Evolutionary conservation across 2,113 vertebrate species (phyloP), one percentile per base, ranked within the genome.

Genomic region (Megaleporinus macrocephalus): DNA sequence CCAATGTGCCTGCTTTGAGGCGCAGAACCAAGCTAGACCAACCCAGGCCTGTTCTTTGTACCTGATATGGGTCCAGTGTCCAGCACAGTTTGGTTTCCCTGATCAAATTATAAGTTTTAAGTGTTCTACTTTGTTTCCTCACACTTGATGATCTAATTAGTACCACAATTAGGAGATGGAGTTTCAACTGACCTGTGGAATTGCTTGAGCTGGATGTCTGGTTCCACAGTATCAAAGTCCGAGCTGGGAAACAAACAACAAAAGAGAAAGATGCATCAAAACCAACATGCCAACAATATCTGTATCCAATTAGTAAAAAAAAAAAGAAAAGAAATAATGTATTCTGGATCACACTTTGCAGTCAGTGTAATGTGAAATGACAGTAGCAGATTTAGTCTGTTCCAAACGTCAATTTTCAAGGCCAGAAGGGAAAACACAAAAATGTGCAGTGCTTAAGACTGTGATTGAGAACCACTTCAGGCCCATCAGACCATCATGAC

Each of bases 171-270:
- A 76, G 30, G 7, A 72, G 5, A 49, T 24, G 44, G 51, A 36
- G 16, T 36, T 15, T 63, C 20, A 78, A 27, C 61, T 73, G 53
- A 83, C 84, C 84, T 77, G 84, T 76, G 65, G 73, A 44, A 49
- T 83, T 86, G 57, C 68, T 86, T 14, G 85, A 80, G 71, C 51
- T 86, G 10, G 69, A 44, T 2, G 81, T 86, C 57, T 81, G 85
- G n/a, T 86, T 86, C 85, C 85, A 86, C 47, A 86, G 22, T 27
- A 86, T 78, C 47, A 86, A 74, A 62, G 81, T 86, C 29, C 81
- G 85, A 63, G 85, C 85, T 86, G 69, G 13, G 68, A 51, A 85
- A 81, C 59, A 27, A 65, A 53, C 16, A 44, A 47, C 20, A 27
- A 33, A 27, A 29, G 33, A 4, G 10, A 53, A 66, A 27, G 26